Conservation (phyloP, 2,888 invertebrate genomes). For the Congeria kusceri region DNA sequence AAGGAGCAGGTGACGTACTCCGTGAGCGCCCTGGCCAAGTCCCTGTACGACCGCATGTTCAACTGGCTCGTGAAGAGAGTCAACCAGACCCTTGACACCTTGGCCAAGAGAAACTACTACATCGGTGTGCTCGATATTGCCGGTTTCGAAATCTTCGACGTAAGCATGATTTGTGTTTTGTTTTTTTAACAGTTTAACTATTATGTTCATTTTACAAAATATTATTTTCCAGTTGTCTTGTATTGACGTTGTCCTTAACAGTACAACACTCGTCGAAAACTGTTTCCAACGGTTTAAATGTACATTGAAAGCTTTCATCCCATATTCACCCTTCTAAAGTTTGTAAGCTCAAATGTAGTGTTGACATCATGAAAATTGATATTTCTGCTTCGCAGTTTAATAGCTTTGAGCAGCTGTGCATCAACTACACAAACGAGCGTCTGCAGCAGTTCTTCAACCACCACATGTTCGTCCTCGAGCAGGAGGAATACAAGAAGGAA, state of each 20-base stretch:
- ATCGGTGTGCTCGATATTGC: slow-evolving; percentile 99
- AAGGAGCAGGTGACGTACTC: slow-evolving; percentile 89
- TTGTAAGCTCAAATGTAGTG: too few species aligned
- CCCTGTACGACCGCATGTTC: slow-evolving; percentile 86
- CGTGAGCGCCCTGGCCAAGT: slow-evolving; percentile 86
- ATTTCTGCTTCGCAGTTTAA: slow-evolving; percentile 91
- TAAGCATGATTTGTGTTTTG: slow-evolving; percentile 58
- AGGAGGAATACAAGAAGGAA: slow-evolving; percentile 97
- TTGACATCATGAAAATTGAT: too few species aligned
- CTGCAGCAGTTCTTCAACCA: slow-evolving; percentile 99
- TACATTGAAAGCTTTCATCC: too few species aligned
- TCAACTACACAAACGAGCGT: slow-evolving; percentile 99
- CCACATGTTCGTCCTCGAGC: slow-evolving; percentile 98
- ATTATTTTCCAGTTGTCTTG: neutral
- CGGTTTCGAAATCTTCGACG: slow-evolving; percentile 99
- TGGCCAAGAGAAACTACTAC: slow-evolving; percentile 99
- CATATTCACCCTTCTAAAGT: too few species aligned
- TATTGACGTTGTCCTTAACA: neutral
- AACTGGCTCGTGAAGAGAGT: slow-evolving; percentile 98
- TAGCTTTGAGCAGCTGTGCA: slow-evolving; percentile 99
- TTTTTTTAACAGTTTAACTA: neutral
- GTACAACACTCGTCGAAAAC: too few species aligned
- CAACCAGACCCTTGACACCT: slow-evolving; percentile 99
- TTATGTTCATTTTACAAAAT: too few species aligned
- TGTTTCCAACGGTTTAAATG: too few species aligned